Conservation (phyloP, 2,888 invertebrate species). For the Monopis laevigella region DNA sequence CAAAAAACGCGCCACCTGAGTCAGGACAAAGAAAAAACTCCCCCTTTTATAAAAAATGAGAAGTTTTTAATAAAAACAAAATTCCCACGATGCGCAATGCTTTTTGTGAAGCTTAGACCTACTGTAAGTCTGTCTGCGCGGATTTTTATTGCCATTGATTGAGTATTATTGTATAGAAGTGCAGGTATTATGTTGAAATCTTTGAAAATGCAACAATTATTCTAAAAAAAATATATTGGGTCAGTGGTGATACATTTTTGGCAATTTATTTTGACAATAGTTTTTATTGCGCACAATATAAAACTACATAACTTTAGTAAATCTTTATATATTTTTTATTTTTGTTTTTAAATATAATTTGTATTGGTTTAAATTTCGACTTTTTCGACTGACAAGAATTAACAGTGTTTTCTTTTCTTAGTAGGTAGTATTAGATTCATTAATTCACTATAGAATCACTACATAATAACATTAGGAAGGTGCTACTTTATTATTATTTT, state of each 20-base stretch:
- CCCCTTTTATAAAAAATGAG: constrained; percentile 34
- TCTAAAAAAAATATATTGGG: background rate
- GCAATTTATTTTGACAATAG: no score
- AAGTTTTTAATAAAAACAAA: constrained; percentile 30
- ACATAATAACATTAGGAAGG: no score
- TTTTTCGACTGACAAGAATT: no score
- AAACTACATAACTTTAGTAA: no score
- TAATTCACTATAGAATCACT: no score
- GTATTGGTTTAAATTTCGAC: no score
- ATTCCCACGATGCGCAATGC: constrained; percentile 45
- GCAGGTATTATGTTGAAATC: background rate
- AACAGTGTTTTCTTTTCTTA: no score
- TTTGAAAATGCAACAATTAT: background rate
- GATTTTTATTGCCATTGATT: constrained; percentile 20
- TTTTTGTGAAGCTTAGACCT: constrained; percentile 29
- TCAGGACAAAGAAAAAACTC: constrained; percentile 35
- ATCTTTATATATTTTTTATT: no score
- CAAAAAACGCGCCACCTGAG: constrained; percentile 38
- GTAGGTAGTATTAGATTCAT: no score
- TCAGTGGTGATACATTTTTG: background rate
- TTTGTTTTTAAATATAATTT: no score
- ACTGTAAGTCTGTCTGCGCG: constrained; percentile 17
- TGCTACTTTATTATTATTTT: no score
- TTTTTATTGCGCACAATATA: no score
- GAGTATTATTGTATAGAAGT: constrained; percentile 16